A percentile compares a stretch with the other conserved stretches of the same genome.
Evolutionary conservation across 2,888 invertebrate species (phyloP).

Genomic region (Syrphus vitripennis): DNA sequence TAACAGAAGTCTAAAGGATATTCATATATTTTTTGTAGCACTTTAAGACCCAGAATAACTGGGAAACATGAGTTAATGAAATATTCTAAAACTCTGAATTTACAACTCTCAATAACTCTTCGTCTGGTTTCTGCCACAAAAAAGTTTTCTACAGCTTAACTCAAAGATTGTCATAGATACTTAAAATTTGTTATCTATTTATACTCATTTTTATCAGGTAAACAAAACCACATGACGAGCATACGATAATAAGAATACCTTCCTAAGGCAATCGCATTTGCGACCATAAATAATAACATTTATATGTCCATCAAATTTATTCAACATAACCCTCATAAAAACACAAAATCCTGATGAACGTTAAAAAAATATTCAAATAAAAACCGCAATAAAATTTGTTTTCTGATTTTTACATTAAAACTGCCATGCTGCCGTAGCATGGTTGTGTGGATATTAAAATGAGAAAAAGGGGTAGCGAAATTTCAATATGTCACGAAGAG

Average conservation of each 20-base stretch:
- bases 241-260: not conserved
- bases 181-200: too few species aligned
- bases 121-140: too few species aligned
- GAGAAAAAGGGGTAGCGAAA: constrained; percentile 5
- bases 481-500: constrained; percentile 45
- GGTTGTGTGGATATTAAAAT: too few species aligned
- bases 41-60: too few species aligned
- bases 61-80: too few species aligned
- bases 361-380: constrained; percentile 39
- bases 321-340: constrained; percentile 45
- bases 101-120: too few species aligned
- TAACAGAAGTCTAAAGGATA: not conserved
- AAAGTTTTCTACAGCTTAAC: too few species aligned
- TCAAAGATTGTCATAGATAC: too few species aligned
- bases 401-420: too few species aligned
- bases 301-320: constrained; percentile 47
- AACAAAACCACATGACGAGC: not conserved
- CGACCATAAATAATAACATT: constrained; percentile 53
- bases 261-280: not conserved
- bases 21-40: too few species aligned
- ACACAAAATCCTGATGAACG: constrained; percentile 28
- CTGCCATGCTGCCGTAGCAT: too few species aligned
- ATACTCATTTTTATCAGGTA: not conserved
- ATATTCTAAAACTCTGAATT: too few species aligned
- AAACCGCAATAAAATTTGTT: constrained; percentile 36